phyloP scores from a whole-genome alignment of 2,797 vertebrate genomes.

The Corythornis leucogaster region DNA sequence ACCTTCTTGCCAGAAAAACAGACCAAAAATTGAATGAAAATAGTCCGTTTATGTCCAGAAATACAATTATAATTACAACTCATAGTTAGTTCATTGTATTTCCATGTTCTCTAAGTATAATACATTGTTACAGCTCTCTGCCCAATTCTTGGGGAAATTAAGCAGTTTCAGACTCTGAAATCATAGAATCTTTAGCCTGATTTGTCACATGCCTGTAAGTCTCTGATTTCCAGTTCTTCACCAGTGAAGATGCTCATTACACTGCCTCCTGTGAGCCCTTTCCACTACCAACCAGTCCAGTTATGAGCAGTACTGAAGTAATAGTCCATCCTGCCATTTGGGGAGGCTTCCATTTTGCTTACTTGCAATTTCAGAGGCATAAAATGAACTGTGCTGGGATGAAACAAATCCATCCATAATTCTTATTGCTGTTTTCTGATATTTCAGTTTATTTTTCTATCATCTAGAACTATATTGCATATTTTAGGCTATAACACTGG shows the following conservation, averaged over 20 bases:
- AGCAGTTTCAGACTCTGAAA: background rate
- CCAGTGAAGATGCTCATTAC: background rate
- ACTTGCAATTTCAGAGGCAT: background rate
- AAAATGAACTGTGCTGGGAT: constrained; percentile 19
- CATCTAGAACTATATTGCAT: constrained; percentile 4
- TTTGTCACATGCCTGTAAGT: background rate
- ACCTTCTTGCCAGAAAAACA: constrained; percentile 12
- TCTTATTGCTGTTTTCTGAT: constrained; percentile 38
- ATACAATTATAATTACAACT: background rate
- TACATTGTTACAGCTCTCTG: background rate
- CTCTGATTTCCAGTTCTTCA: background rate
- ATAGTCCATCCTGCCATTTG: accelerated
- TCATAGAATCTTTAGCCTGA: background rate
- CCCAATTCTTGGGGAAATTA: background rate
- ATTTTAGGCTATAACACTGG: constrained; percentile 37
- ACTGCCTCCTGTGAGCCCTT: background rate
- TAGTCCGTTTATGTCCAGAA: background rate
- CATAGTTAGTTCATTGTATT: background rate
- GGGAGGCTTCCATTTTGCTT: background rate
- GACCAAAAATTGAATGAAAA: constrained; percentile 52
- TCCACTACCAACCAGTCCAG: background rate
- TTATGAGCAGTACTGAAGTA: background rate
- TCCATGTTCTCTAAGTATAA: background rate
- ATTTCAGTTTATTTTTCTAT: constrained; percentile 44
- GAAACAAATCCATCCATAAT: constrained; percentile 31